phyloP scores from a whole-genome alignment of 2,888 invertebrate species.

The Cephalotes varians region DNA sequence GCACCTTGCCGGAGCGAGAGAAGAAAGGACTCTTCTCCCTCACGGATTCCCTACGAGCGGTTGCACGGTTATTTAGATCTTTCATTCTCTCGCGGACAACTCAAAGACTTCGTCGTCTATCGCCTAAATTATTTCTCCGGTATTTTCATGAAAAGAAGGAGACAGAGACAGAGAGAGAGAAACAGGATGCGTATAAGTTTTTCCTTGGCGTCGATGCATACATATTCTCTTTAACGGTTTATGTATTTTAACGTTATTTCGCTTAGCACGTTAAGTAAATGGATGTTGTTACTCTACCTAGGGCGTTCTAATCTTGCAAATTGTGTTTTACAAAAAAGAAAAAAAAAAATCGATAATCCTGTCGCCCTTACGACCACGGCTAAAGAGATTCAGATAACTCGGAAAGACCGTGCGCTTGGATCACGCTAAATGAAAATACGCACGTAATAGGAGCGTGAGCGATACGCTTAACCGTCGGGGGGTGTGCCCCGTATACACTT shows the following conservation, averaged over 20 bases:
- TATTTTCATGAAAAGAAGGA: background rate
- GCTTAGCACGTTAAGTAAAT: constrained; percentile 2
- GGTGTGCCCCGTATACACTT: constrained; percentile 53
- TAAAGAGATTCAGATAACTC: constrained; percentile 16
- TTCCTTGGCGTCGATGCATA: background rate
- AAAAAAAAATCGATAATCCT: constrained; percentile 21
- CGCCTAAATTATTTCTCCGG: constrained; percentile 42
- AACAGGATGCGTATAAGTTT: background rate
- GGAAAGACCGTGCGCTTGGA: constrained; percentile 11
- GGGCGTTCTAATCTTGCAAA: constrained; percentile 11
- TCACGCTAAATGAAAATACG: constrained; percentile 38
- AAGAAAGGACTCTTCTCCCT: constrained; percentile 29
- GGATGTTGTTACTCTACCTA: background rate
- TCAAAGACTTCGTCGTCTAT: constrained; percentile 47
- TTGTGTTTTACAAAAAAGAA: constrained; percentile 11
- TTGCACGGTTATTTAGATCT: constrained; percentile 47
- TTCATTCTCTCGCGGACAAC: constrained; percentile 46
- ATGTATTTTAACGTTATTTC: constrained; percentile 14
- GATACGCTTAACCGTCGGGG: constrained; percentile 35
- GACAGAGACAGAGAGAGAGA: background rate
- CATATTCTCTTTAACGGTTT: background rate
- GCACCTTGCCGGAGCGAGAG: constrained; percentile 14
- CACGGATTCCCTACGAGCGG: constrained; percentile 15
- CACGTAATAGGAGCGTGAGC: background rate
- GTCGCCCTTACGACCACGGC: background rate